Evolutionary conservation across 2,797 vertebrate genomes (phyloP), one percentile per base, ranked within the genome.

Genomic region (Telmatherina bonti): DNA sequence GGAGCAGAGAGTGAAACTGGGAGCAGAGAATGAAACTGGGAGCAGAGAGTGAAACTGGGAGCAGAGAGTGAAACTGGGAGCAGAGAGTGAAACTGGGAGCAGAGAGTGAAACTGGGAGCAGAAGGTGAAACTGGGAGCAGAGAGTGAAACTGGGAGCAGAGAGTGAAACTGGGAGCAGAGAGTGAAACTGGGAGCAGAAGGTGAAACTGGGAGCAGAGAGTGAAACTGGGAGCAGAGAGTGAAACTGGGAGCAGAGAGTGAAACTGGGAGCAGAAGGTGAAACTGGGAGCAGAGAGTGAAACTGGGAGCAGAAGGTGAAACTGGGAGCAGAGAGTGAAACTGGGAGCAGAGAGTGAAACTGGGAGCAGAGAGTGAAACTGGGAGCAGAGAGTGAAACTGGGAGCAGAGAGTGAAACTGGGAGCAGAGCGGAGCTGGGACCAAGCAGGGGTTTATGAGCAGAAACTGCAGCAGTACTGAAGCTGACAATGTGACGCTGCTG

Each of bases 401-500:
- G 41, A 43, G 6, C 41, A 43, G 41, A 13, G 18, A 43, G 41
- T 20, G 15, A 43, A 16, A 7, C 43, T 45, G 43, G 10, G 43
- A 45, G 20, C 43, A 45, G 43, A 41, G 16, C 18, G 16, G 20
- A 13, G 18, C 38, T 41, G 15, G 18, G 38, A 15, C 13, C 35
- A 36, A 10, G 35, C 1, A 36, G 35, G 35, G 35, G 55, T 67
- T 74, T 49, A 43, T 0, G 59, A 73, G 68, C 68, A 76, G 69
- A 72, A 47, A 69, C 59, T 79, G 71, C 56, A 87, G 77, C 72
- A 26, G 45, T 85, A 83, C 72, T 7, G 58, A 82, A 70, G 75
- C 53, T 72, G 76, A 82, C 74, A 83, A 59, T 67, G 59, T n/a
- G n/a, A n/a, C n/a, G n/a, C n/a, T n/a, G n/a, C n/a, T n/a, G n/a